Conservation (phyloP, 37 sponge, comb jelly and placozoan genomes). For the Tethya wilhelma region DNA sequence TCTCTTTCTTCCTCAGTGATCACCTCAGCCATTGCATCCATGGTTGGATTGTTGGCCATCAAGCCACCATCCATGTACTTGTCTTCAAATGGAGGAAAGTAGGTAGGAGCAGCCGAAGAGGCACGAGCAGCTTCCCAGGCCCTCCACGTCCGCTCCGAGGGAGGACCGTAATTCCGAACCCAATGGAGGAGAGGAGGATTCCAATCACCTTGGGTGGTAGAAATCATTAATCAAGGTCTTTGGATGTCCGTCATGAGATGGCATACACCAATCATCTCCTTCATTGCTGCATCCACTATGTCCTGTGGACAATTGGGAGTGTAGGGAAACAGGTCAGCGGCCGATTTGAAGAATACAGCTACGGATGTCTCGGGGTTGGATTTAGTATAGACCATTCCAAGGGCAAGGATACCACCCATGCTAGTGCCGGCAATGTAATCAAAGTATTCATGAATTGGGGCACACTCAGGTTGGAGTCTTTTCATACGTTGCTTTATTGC, state of each 20-base stretch:
- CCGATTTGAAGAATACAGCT: slow-evolving; percentile 12
- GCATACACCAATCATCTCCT: neutral
- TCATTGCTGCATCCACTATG: neutral
- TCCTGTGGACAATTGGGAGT: neutral
- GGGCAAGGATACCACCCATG: slow-evolving; percentile 50
- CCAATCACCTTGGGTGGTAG: slow-evolving; percentile 26
- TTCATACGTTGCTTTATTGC: slow-evolving; percentile 39
- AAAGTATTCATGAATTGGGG: slow-evolving; percentile 9
- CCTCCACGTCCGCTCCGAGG: slow-evolving; percentile 49
- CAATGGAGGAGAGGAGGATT: slow-evolving; percentile 44
- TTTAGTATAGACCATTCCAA: slow-evolving; percentile 1
- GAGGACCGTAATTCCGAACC: slow-evolving; percentile 67
- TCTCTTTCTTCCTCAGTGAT: slow-evolving; percentile 7
- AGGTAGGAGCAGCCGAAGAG: slow-evolving; percentile 25
- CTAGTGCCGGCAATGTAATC: slow-evolving; percentile 83
- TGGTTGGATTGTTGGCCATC: neutral
- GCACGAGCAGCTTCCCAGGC: slow-evolving; percentile 34
- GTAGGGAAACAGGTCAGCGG: slow-evolving; percentile 24
- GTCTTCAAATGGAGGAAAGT: slow-evolving; percentile 14
- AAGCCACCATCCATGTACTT: slow-evolving; percentile 33
- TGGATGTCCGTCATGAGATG: slow-evolving; percentile 27
- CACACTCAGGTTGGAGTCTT: slow-evolving; percentile 28
- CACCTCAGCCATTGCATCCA: slow-evolving; percentile 26
- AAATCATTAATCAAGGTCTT: slow-evolving; percentile 54
- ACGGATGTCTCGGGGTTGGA: neutral